Base-by-base conservation (phyloP, 2,113 vertebrate species). In the Chloebia gouldiae region DNA sequence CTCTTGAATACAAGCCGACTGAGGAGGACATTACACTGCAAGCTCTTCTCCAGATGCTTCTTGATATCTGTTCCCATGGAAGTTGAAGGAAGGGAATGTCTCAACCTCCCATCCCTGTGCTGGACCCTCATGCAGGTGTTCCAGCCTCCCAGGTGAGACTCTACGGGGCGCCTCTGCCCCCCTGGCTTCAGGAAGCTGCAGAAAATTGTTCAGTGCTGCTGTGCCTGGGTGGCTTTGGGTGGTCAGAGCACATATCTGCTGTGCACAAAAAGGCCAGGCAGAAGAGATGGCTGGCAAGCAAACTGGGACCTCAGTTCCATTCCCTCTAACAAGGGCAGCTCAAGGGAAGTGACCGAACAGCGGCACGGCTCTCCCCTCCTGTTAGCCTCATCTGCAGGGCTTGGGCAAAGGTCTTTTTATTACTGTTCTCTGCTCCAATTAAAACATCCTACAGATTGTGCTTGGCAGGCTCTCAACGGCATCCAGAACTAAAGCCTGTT, bases 371-470 rank as follows among this genome's bases (percentile, higher is more conserved):
- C 60, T 77, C 89, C 82, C 57, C 47, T 93, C 72, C 47, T 3
- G 5, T 90, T 94, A 92, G 57, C 61, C 73, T 77, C 61, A 69
- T 93, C 79, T 69, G 54, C 69, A 93, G 80, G 84, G 71, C 39
- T 81, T 1, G n/a, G 73, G 88, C 66, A 88, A 84, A 94, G 81
- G 86, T 84, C 80, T 93, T 88, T 89, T 88, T 77, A 91, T 76
- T 92, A 68, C 92, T 60, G 45, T 78, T 92, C 86, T 73, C 87
- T 91, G 42, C 79, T 84, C 76, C 91, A 86, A 91, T 93, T 93
- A 93, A 95, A 97, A 88, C 60, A 81, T 90, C 86, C 92, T 84
- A 76, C 56, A 82, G 51, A 47, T 91, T 85, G 82, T 57, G 66
- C 88, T 96, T 95, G 91, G 92, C 93, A 95, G 70, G 27, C 23